Conservation (phyloP, 1,140 invertebrate species). For the Streblospio benedicti region DNA sequence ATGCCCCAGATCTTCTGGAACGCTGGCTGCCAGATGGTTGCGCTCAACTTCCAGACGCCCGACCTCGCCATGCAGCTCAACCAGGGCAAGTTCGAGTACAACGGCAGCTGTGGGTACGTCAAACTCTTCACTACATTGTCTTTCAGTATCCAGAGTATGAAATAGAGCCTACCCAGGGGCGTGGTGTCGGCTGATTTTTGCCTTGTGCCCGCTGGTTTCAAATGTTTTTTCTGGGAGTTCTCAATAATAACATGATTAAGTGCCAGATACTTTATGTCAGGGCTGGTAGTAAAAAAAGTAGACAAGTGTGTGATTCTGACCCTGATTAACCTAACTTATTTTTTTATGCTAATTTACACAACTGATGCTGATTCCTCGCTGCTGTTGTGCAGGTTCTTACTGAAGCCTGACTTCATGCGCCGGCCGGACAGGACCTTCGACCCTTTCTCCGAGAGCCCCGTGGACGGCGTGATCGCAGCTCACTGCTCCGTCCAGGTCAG, state of each 20-base stretch:
- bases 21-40: conserved; percentile 99
- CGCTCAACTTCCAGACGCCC: conserved; percentile 98
- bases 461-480: conserved; percentile 98
- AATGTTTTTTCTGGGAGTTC: too few species aligned
- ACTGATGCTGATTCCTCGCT: too few species aligned
- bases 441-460: conserved; percentile 97
- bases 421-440: conserved; percentile 92
- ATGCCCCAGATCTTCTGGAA: conserved; percentile 99
- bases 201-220: too few species aligned
- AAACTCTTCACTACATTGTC: too few species aligned
- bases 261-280: too few species aligned
- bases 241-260: too few species aligned
- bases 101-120: conserved; percentile 86
- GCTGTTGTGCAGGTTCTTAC: conserved; percentile 86
- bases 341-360: too few species aligned
- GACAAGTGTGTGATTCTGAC: too few species aligned
- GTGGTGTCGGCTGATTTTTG: background rate
- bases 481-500: conserved; percentile 89
- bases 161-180: too few species aligned
- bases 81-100: conserved; percentile 99
- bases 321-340: too few species aligned
- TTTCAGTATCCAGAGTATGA: background rate
- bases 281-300: too few species aligned
- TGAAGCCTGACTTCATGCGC: conserved; percentile 99
- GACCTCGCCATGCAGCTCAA: conserved; percentile 99